A percentile compares a stretch with the other conserved stretches of the same genome.
Evolutionary conservation across 2,888 invertebrate genomes (phyloP).

Genomic region (Drosophila mettleri): DNA sequence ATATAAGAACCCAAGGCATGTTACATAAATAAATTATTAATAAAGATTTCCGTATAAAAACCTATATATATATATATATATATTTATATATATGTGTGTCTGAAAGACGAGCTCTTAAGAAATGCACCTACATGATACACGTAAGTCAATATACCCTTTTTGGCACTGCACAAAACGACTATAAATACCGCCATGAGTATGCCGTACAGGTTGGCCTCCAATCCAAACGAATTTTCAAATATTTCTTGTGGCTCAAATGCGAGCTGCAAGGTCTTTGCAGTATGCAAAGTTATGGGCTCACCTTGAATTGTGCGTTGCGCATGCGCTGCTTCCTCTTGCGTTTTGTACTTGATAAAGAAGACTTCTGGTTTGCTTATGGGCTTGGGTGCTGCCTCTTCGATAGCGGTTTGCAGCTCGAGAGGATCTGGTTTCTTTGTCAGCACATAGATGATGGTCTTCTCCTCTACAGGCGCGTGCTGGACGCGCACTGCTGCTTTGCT

Average conservation of each 20-base stretch:
- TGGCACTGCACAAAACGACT: not conserved
- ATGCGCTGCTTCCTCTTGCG: slow-evolving; percentile 84
- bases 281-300: slow-evolving; percentile 53
- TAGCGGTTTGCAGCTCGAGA: slow-evolving; percentile 77
- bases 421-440: slow-evolving; percentile 83
- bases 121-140: not conserved
- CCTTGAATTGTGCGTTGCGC: slow-evolving; percentile 85
- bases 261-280: slow-evolving; percentile 40
- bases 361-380: slow-evolving; percentile 84
- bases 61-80: not conserved
- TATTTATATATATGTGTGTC: too few species aligned
- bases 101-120: not conserved
- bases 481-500: slow-evolving; percentile 70
- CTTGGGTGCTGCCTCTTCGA: slow-evolving; percentile 80
- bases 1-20: not conserved
- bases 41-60: too few species aligned
- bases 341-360: slow-evolving; percentile 85
- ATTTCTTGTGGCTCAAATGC: slow-evolving; percentile 11
- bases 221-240: not conserved
- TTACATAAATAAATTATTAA: too few species aligned
- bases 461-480: slow-evolving; percentile 81
- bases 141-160: not conserved
- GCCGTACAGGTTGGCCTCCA: slow-evolving; percentile 36
- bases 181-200: slow-evolving; percentile 13
- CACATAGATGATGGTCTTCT: slow-evolving; percentile 85